A percentile compares a stretch with the other conserved stretches of the same genome.
Evolutionary conservation across 1,140 invertebrate genomes (phyloP).

Genomic region (Agrypnia vestita): DNA sequence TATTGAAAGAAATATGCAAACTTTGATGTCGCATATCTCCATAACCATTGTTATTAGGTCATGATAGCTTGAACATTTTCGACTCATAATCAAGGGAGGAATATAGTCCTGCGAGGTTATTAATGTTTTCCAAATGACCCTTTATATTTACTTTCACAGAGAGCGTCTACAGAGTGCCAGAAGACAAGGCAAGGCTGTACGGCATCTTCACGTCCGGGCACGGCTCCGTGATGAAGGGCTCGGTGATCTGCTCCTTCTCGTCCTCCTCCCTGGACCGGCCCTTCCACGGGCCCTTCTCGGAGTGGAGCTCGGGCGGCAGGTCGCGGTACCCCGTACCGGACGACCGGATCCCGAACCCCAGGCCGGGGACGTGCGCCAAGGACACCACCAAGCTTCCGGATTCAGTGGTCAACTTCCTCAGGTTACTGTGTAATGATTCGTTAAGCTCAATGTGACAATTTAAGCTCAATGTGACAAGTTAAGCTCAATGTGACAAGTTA

Average conservation of each 20-base stretch:
- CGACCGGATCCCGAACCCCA: constrained; percentile 48
- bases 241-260: constrained; percentile 51
- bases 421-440: neutral
- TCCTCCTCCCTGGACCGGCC: constrained; percentile 11
- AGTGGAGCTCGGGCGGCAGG: constrained; percentile 16
- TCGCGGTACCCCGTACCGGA: constrained; percentile 40
- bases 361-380: constrained; percentile 52
- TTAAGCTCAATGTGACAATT: too few species aligned
- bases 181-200: constrained; percentile 31
- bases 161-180: constrained; percentile 42
- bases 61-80: too few species aligned
- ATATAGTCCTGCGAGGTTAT: too few species aligned
- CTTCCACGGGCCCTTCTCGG: constrained; percentile 51
- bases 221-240: constrained; percentile 41
- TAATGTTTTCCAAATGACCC: too few species aligned
- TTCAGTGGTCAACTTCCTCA: constrained; percentile 48
- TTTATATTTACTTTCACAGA: constrained; percentile 36
- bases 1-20: too few species aligned
- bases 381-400: constrained; percentile 53
- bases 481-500: too few species aligned
- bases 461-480: too few species aligned
- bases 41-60: too few species aligned
- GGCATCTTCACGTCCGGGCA: constrained; percentile 42
- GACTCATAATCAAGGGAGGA: too few species aligned
- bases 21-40: too few species aligned